Evolutionary conservation across 2,113 vertebrate genomes (phyloP), one percentile per base, ranked within the genome.

Genomic region (Lonchura striata): DNA sequence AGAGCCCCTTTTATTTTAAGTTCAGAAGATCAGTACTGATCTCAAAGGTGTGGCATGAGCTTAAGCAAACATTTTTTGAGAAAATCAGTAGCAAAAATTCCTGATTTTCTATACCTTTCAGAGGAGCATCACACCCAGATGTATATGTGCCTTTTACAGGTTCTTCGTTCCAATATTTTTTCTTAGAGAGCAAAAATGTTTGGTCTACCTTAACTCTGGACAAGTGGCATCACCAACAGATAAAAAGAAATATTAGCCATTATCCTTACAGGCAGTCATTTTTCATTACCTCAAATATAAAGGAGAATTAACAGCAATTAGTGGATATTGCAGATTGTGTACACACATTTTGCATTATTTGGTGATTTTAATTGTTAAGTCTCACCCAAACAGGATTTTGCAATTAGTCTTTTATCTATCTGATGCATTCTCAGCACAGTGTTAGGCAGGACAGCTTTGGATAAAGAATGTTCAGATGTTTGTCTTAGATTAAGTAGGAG

Each of bases 401-500:
- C 64, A 91, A 89, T 93, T 78, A 91, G 57, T 77, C 93, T 93
- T 92, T 89, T 84, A 75, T 92, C 53, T 68, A 75, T 87, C 52
- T 95, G 59, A 92, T 90, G 82, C 70, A 68, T 92, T 87, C 53
- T 82, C 57, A 82, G 44, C 28, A 80, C 41, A 85, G 46, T 81
- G 82, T 76, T 94, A 92, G 49, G 74, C 61, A 95, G 75, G 74
- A 91, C 90, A 96, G 74, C 46, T 78, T 94, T 83, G 75, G 71
- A 78, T 52, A 85, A 82, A 95, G 69, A 90, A 89, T 66, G 46
- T 90, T 90, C 79, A 94, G 82, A 95, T 79, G 65, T 79, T 95
- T 96, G 46, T 57, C 82, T 88, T 65, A 80, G 61, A 96, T 79
- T 82, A 96, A 86, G 88, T 92, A 93, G 89, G 79, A 95, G 72